Evolutionary conservation across 2,888 invertebrate genomes (phyloP), one percentile per base, ranked within the genome.

Genomic region (Stomorhina lunata): DNA sequence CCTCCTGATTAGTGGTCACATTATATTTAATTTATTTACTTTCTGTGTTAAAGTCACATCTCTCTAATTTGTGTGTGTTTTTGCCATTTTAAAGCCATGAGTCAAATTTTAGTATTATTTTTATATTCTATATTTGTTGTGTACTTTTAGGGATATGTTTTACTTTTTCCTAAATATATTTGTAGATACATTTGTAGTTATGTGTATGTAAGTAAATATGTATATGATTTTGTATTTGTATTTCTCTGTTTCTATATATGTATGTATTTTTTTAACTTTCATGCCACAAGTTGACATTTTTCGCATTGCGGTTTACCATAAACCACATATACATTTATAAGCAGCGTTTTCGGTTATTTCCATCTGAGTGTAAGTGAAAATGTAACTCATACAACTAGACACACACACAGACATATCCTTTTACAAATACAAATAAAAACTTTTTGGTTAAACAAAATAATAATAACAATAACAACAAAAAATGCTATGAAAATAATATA

Each of bases 271-370:
- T 80, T 77, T 53, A 76, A 73, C 80, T 83, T 76, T 80, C 66
- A 80, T 88, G 88, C 88, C 87, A 86, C 85, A 87, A 89, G 89
- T 89, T 90, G 90, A 90, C 90, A 89, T 88, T 89, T 90, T 90
- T 90, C 90, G 90, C 90, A 90, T 88, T 90, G 90, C 90, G 89
- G 90, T 89, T 89, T 89, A 88, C 89, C 88, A 90, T 89, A 89
- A 90, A 90, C 88, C 88, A 88, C 76, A 80, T 69, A 72, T 50
- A 69, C 78, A 75, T 79, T 50, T 72, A 43, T 40, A 66, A 66
- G 71, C 76, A 50, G 53, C 55, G 53, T 63, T n/a, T n/a, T 69
- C 29, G n/a, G 12, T 5, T n/a, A 50, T 43, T 29, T 59, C 43
- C 32, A 43, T 27, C 15, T 40, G 29, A 37, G 48, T 53, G 22